Evolutionary conservation across 2,888 invertebrate genomes (phyloP).

Genomic region (Pristionchus japonicus): DNA sequence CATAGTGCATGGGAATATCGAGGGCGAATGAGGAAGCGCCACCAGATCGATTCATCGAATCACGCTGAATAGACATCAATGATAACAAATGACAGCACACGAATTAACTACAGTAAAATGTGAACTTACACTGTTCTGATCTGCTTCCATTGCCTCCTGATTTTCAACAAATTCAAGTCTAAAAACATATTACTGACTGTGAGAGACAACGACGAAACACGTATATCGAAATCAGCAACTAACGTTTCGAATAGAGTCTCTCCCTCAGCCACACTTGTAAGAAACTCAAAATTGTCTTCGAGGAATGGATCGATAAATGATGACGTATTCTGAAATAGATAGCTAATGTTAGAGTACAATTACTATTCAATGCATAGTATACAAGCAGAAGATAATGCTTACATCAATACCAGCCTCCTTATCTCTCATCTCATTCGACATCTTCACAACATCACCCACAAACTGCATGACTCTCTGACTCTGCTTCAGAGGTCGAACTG

Average conservation of each 20-base stretch:
- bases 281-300: neutral
- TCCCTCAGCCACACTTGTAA: neutral
- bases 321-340: slow-evolving; percentile 4
- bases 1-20: slow-evolving; percentile 16
- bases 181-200: neutral
- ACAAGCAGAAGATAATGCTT: no score
- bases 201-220: neutral
- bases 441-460: neutral
- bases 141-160: slow-evolving; percentile 4
- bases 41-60: slow-evolving; percentile 1
- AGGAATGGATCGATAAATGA: neutral
- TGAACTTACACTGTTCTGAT: slow-evolving; percentile 6
- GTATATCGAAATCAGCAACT: no score
- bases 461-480: neutral
- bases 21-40: neutral
- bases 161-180: neutral
- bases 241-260: slow-evolving; percentile 13
- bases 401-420: slow-evolving; percentile 1
- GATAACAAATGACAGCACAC: no score
- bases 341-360: no score
- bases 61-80: neutral
- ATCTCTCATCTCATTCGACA: neutral
- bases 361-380: no score
- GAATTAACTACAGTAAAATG: neutral
- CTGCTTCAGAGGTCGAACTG: slow-evolving; percentile 4